Evolutionary conservation across 2,113 vertebrate species (phyloP), one percentile per base, ranked within the genome.

Genomic region (Bos javanicus): DNA sequence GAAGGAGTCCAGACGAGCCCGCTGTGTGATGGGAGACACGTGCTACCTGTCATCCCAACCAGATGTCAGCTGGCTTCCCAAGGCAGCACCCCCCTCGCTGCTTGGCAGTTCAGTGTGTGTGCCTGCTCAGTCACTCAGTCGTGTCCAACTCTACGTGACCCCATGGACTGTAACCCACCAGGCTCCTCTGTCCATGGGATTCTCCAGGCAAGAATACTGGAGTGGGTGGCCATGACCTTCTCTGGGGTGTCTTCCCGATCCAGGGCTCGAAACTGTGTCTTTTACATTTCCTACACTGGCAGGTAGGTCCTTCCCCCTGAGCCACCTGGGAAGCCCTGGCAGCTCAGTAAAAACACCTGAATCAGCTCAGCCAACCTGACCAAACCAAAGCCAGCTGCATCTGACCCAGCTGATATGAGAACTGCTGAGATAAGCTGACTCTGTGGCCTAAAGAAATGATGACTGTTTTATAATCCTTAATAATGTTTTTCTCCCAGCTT

Each of bases 341-440:
- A 12, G 23, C 59, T 46, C 23, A 30, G 4, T 2, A 1, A 5
- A 36, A 64, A 57, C 26, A 21, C 6, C 0, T 0, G 7, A 1
- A 5, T 56, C 7, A 87, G 74, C 21, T 7, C 86, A 6, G 52
- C 54, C 86, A 33, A 4, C 28, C n/a, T 2, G 62, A 30, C 9
- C 14, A 67, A 9, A 59, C 59, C 64, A 71, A 10, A 26, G 9
- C 23, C 7, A 0, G 21, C 90, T 11, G 36, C 2, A 26, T 25
- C n/a, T 4, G 36, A 33, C 85, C 76, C 39, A 14, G 54, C 1
- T 9, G 19, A 25, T 7, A 43, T n/a, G 26, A 87, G 60, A 76
- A 39, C 62, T 21, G 1, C 33, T n/a, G n/a, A 64, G 67, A 67
- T 14, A 28, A 46, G 67, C 67, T 74, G 67, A 39, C 67, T 74